These are phyloP conservation scores for Ictalurus furcatus DNA, from an alignment of 2,113 vertebrate species.

Conservation along the genomic window DNA sequence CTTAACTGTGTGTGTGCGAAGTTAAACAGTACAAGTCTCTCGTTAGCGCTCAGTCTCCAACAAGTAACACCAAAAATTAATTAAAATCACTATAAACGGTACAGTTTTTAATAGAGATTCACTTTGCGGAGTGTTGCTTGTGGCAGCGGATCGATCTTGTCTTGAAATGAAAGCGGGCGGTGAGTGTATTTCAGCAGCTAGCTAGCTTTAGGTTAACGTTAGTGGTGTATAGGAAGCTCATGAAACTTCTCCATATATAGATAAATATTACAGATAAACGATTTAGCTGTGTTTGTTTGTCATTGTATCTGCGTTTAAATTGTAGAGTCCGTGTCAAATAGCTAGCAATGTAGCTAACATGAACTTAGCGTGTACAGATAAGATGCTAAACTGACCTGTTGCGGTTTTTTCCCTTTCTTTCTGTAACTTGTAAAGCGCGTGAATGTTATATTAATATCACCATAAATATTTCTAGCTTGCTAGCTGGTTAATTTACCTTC, in stretches of 20 bases:
- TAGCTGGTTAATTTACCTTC: neutral
- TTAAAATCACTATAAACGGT: neutral
- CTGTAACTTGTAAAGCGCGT: neutral
- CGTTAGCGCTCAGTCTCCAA: neutral
- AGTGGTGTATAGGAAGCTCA: neutral
- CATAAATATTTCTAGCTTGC: neutral
- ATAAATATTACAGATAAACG: neutral
- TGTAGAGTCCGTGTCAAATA: neutral
- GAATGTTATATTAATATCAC: neutral
- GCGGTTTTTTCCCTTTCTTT: neutral
- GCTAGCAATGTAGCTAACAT: neutral
- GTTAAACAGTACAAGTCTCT: neutral
- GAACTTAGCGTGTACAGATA: neutral
- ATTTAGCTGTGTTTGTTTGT: neutral
- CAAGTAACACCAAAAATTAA: neutral
- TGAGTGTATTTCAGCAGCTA: constrained; percentile 62
- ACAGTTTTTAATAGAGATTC: neutral
- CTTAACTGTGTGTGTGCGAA: constrained; percentile 51
- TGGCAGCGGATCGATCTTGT: constrained; percentile 1
- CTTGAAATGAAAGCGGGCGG: constrained; percentile 79
- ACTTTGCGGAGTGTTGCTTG: neutral
- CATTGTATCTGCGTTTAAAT: neutral
- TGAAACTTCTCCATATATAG: neutral
- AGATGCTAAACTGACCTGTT: neutral
- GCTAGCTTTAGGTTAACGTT: neutral